Evolutionary conservation across 35 echinoderm and acorn worm genomes (phyloP).

Genomic region (Ophiothrix spiculata): DNA sequence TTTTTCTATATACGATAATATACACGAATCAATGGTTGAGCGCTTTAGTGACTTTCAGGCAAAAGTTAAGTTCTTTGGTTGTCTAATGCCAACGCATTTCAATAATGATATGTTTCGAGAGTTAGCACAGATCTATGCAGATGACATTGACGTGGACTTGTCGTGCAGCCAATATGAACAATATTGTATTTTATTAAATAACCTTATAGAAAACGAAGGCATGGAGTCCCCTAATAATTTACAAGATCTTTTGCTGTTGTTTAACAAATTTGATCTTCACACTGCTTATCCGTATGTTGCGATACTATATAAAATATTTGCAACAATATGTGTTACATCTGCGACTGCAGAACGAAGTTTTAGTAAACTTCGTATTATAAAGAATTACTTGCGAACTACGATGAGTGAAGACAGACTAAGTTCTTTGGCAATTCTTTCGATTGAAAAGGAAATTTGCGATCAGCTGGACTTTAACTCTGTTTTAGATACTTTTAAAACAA

Average conservation of each 20-base stretch:
- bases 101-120: neutral
- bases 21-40: neutral
- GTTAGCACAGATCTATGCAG: slow-evolving; percentile 11
- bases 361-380: slow-evolving; percentile 1
- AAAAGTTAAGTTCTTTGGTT: neutral
- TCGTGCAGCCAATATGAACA: slow-evolving; percentile 10
- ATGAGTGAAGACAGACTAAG: too few species aligned
- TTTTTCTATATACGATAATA: slow-evolving; percentile 10
- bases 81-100: slow-evolving; percentile 20
- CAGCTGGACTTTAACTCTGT: too few species aligned
- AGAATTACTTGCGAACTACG: slow-evolving; percentile 18
- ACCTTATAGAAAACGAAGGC: neutral
- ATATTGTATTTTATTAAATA: slow-evolving; percentile 11
- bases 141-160: slow-evolving; percentile 26
- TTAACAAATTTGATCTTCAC: slow-evolving; percentile 21
- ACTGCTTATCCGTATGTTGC: slow-evolving; percentile 10
- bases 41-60: neutral
- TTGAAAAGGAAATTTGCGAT: too few species aligned
- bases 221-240: neutral
- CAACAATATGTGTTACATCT: slow-evolving; percentile 31
- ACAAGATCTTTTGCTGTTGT: slow-evolving; percentile 20
- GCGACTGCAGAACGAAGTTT: slow-evolving; percentile 29
- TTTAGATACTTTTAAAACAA: too few species aligned
- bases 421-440: too few species aligned
- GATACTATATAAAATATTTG: slow-evolving; percentile 17